Evolutionary conservation across 2,888 invertebrate genomes (phyloP).

Genomic region (Pseudococcus longispinus): DNA sequence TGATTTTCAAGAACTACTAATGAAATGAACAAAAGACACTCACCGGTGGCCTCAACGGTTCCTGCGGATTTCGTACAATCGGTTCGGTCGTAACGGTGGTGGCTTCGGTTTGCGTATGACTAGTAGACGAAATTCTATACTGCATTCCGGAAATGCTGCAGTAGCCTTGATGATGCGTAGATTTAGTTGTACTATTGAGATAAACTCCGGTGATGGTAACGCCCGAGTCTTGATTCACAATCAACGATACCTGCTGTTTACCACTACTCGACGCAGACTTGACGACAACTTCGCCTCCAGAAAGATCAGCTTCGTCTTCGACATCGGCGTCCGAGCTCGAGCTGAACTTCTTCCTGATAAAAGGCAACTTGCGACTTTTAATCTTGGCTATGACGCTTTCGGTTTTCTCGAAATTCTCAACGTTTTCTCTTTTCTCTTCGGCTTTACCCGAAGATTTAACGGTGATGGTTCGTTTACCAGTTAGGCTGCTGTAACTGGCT

Average conservation of each 20-base stretch:
- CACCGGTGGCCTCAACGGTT: slow-evolving; percentile 47
- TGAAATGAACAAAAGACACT: background rate
- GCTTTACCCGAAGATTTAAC: slow-evolving; percentile 57
- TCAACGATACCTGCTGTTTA: slow-evolving; percentile 67
- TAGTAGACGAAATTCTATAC: slow-evolving; percentile 86
- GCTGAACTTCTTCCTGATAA: slow-evolving; percentile 48
- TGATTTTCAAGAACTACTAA: background rate
- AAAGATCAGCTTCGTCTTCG: slow-evolving; percentile 63
- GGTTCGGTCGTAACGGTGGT: slow-evolving; percentile 70
- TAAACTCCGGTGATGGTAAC: slow-evolving; percentile 88
- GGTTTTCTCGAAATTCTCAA: slow-evolving; percentile 31
- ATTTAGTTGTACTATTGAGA: slow-evolving; percentile 75
- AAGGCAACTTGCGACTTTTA: slow-evolving; percentile 41
- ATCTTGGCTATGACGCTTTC: slow-evolving; percentile 16
- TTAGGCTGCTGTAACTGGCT: slow-evolving; percentile 71
- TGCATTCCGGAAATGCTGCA: slow-evolving; percentile 86
- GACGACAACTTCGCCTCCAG: slow-evolving; percentile 45
- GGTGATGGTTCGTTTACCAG: slow-evolving; percentile 34
- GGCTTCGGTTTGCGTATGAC: slow-evolving; percentile 84
- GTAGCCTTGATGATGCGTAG: slow-evolving; percentile 80
- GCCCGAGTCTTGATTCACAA: slow-evolving; percentile 84
- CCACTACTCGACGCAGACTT: slow-evolving; percentile 54
- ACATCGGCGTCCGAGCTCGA: slow-evolving; percentile 63
- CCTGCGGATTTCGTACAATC: slow-evolving; percentile 58
- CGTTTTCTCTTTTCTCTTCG: slow-evolving; percentile 58